phyloP scores from a whole-genome alignment of 2,888 invertebrate species.

The Caenorhabditis sinica region DNA sequence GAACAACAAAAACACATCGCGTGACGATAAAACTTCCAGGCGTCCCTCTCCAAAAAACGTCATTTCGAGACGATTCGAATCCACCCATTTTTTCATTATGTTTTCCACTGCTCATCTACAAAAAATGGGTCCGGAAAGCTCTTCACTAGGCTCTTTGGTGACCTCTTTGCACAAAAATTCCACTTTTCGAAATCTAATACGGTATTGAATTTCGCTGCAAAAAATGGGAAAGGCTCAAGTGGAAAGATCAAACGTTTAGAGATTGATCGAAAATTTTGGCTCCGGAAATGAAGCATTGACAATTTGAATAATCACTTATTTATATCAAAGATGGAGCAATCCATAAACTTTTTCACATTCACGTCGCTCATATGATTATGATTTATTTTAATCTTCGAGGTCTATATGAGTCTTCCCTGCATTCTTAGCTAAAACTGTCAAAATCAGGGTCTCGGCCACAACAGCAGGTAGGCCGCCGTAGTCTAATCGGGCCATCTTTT shows the following conservation, averaged over 20 bases:
- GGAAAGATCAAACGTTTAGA: not conserved
- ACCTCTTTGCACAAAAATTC: constrained; percentile 25
- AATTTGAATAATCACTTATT: no score
- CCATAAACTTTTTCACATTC: no score
- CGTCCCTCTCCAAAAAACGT: constrained; percentile 41
- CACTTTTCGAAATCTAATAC: constrained; percentile 15
- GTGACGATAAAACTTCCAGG: constrained; percentile 63
- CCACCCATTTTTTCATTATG: constrained; percentile 45
- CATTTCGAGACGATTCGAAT: constrained; percentile 38
- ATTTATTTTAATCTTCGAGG: no score
- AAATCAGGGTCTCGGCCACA: no score
- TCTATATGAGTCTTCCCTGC: no score
- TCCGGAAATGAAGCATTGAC: no score
- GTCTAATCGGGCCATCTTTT: no score
- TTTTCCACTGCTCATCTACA: constrained; percentile 2
- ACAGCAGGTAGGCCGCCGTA: no score
- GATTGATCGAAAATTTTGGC: not conserved
- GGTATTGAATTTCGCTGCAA: constrained; percentile 12
- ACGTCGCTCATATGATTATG: no score
- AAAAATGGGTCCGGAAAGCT: constrained; percentile 5
- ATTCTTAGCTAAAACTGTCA: no score
- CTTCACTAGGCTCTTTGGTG: constrained; percentile 7
- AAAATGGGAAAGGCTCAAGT: not conserved
- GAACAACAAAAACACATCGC: constrained; percentile 64
- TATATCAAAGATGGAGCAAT: no score